A percentile compares a stretch with the other conserved stretches of the same genome.
Conservation (phyloP, 1,140 invertebrate species). For the Capitella teleta region DNA sequence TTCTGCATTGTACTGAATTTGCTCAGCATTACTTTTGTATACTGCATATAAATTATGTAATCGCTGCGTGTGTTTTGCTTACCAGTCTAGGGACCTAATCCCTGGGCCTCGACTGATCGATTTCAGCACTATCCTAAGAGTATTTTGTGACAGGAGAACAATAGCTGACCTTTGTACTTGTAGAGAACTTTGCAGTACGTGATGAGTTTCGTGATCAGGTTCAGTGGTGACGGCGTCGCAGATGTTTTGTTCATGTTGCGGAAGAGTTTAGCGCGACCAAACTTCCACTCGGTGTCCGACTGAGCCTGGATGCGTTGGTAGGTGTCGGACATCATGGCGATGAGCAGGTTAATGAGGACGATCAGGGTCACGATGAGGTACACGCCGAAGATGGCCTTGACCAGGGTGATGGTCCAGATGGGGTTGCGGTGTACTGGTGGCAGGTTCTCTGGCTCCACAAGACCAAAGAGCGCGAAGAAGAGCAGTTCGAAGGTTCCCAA, state of each 20-base stretch:
- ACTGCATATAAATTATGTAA: too few species aligned
- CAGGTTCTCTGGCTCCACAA: slow-evolving; percentile 69
- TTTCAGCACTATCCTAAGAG: too few species aligned
- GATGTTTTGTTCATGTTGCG: slow-evolving; percentile 97
- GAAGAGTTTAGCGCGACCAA: slow-evolving; percentile 94
- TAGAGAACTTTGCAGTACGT: slow-evolving; percentile 58
- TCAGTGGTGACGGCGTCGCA: slow-evolving; percentile 91
- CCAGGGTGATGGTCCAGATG: slow-evolving; percentile 44
- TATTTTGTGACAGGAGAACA: too few species aligned
- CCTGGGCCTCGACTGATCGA: too few species aligned
- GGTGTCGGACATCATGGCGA: slow-evolving; percentile 99
- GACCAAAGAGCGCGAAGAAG: slow-evolving; percentile 94
- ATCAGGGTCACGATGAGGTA: slow-evolving; percentile 96
- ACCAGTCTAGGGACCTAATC: too few species aligned
- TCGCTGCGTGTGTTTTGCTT: too few species aligned
- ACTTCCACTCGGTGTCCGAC: slow-evolving; percentile 99
- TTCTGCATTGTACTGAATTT: too few species aligned
- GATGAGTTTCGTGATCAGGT: slow-evolving; percentile 76
- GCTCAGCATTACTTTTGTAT: too few species aligned
- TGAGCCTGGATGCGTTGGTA: slow-evolving; percentile 96
- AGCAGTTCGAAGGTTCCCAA: slow-evolving; percentile 72
- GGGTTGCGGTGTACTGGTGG: slow-evolving; percentile 47
- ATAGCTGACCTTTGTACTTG: slow-evolving; percentile 55
- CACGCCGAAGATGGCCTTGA: slow-evolving; percentile 72
- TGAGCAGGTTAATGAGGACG: slow-evolving; percentile 94